Conservation (phyloP, 2,113 vertebrate species). For the Pelodiscus sinensis region DNA sequence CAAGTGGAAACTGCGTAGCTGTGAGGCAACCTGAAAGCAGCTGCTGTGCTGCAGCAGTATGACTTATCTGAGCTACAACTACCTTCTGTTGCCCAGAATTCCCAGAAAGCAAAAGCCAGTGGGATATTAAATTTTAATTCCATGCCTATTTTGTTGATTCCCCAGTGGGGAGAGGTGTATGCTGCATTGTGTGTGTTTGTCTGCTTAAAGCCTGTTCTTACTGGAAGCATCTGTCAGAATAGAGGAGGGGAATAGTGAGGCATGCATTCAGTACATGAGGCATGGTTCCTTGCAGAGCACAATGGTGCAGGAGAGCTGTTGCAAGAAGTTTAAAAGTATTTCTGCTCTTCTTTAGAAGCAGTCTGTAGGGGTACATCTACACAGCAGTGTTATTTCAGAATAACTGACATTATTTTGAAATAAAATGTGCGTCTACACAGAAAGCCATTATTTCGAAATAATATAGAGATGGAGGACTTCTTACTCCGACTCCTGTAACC, state of each 20-base stretch:
- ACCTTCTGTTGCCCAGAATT: not conserved
- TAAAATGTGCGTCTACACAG: too few relatives aligned
- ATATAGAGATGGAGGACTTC: too few relatives aligned
- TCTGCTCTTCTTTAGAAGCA: constrained; percentile 62
- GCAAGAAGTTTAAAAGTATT: constrained; percentile 61
- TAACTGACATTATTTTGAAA: too few relatives aligned
- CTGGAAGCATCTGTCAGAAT: not conserved
- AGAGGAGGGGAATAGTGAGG: not conserved
- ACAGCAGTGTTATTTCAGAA: too few relatives aligned
- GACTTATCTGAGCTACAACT: not conserved
- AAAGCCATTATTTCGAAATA: too few relatives aligned
- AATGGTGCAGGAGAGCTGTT: constrained; percentile 18
- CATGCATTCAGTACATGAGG: not conserved
- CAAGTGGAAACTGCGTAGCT: not conserved
- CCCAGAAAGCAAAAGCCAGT: not conserved
- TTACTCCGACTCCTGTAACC: too few relatives aligned
- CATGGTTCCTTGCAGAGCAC: not conserved
- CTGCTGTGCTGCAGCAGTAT: not conserved
- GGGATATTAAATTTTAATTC: not conserved
- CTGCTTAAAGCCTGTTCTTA: not conserved
- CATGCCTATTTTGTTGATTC: not conserved
- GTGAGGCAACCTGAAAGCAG: not conserved
- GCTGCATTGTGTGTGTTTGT: not conserved
- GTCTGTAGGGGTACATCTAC: not conserved
- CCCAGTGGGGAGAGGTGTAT: not conserved